These are phyloP conservation scores for Lepas anatifera DNA, from an alignment of 2,888 invertebrate species.

Conservation along the genomic window DNA sequence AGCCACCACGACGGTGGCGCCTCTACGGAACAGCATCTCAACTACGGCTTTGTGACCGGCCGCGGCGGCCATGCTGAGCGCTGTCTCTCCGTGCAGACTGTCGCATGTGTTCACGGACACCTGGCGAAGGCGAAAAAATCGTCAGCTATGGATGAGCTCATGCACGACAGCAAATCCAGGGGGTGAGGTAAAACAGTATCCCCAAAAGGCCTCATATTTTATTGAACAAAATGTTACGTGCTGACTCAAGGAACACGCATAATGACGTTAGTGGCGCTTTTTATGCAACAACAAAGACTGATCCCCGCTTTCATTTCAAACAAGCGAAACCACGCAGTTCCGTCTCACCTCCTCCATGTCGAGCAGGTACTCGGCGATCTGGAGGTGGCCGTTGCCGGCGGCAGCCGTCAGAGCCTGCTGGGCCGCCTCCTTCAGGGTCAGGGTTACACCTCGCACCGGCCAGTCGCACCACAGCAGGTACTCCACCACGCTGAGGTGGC, in stretches of 20 bases:
- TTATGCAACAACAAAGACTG: too few relatives aligned
- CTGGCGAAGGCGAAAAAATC: neutral
- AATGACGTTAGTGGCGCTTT: too few relatives aligned
- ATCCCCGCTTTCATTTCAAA: too few relatives aligned
- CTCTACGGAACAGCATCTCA: constrained; percentile 60
- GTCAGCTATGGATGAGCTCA: too few relatives aligned
- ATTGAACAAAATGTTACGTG: too few relatives aligned
- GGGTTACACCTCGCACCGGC: constrained; percentile 55
- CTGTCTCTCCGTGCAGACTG: constrained; percentile 66
- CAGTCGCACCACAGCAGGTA: constrained; percentile 80
- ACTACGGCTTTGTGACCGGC: constrained; percentile 70
- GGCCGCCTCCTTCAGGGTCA: constrained; percentile 58
- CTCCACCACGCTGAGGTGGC: constrained; percentile 72
- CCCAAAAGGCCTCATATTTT: too few relatives aligned
- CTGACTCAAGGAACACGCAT: too few relatives aligned
- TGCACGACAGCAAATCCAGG: too few relatives aligned
- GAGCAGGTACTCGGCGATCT: constrained; percentile 74
- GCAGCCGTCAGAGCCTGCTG: constrained; percentile 82
- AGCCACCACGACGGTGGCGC: constrained; percentile 59
- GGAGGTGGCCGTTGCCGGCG: constrained; percentile 67
- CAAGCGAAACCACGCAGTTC: constrained; percentile 42
- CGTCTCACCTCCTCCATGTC: constrained; percentile 69
- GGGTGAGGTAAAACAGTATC: too few relatives aligned
- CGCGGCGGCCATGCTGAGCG: constrained; percentile 70
- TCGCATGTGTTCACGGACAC: constrained; percentile 34